phyloP scores from a whole-genome alignment of 2,797 vertebrate genomes.

The Eleutherodactylus coqui region DNA sequence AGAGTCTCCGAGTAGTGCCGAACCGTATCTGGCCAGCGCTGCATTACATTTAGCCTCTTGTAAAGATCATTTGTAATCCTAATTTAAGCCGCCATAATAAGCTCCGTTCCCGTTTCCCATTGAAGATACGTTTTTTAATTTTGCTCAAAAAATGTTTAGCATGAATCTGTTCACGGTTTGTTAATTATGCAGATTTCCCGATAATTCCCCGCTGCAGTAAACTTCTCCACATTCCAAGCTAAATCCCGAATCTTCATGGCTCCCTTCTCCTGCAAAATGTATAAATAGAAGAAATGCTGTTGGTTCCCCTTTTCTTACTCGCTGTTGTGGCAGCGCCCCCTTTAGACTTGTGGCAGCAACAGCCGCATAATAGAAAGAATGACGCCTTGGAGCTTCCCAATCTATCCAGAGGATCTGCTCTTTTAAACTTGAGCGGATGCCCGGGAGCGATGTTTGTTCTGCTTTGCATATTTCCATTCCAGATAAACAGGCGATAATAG shows the following conservation, averaged over 20 bases:
- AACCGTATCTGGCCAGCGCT: neutral
- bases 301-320: neutral
- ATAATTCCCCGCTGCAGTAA: neutral
- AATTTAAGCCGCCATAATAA: neutral
- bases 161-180: slow-evolving; percentile 12
- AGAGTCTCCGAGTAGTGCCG: neutral
- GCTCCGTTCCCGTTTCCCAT: neutral
- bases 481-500: slow-evolving; percentile 51
- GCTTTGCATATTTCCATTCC: slow-evolving; percentile 60
- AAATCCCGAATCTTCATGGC: neutral
- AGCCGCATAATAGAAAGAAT: neutral
- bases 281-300: neutral
- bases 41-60: neutral
- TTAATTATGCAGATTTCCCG: slow-evolving; percentile 16
- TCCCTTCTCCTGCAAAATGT: neutral
- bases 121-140: slow-evolving; percentile 11
- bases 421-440: slow-evolving; percentile 25
- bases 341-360: neutral
- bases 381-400: neutral
- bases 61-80: slow-evolving; percentile 13
- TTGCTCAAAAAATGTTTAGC: slow-evolving; percentile 22
- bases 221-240: neutral
- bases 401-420: slow-evolving; percentile 37
- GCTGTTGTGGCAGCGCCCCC: slow-evolving; percentile 26
- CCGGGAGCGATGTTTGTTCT: slow-evolving; percentile 38